These are phyloP conservation scores for Riparia riparia DNA, from an alignment of 2,113 vertebrate genomes.

Conservation along the genomic window DNA sequence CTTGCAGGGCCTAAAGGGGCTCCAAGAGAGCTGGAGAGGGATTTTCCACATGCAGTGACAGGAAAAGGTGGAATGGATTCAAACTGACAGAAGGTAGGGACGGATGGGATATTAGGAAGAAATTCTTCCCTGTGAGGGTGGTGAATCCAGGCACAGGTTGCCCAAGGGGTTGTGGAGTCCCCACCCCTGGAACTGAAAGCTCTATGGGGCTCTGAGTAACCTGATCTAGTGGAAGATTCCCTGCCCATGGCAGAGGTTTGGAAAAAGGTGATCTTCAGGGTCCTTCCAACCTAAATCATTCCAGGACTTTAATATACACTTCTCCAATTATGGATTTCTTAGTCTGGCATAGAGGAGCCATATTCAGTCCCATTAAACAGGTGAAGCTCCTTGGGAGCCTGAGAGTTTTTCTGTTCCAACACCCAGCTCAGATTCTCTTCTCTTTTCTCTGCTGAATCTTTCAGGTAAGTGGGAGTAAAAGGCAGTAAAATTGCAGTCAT, in stretches of 20 bases:
- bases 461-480: conserved; percentile 64
- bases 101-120: neutral
- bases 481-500: conserved; percentile 56
- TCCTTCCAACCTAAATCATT: neutral
- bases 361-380: neutral
- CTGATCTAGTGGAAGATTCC: neutral
- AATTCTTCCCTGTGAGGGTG: neutral
- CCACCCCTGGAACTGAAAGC: neutral
- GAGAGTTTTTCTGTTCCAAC: neutral
- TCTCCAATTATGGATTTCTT: neutral
- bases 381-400: neutral
- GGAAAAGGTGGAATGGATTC: neutral
- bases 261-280: neutral
- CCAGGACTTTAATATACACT: neutral
- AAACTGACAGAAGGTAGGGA: neutral
- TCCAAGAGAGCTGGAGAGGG: neutral
- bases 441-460: neutral
- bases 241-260: neutral
- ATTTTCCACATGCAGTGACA: neutral
- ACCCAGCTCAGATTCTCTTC: neutral
- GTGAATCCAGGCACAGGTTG: neutral
- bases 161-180: neutral
- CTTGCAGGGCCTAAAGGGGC: neutral
- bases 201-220: neutral
- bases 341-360: neutral